phyloP scores from a whole-genome alignment of 2,888 invertebrate genomes.

The Drosophila cognata region DNA sequence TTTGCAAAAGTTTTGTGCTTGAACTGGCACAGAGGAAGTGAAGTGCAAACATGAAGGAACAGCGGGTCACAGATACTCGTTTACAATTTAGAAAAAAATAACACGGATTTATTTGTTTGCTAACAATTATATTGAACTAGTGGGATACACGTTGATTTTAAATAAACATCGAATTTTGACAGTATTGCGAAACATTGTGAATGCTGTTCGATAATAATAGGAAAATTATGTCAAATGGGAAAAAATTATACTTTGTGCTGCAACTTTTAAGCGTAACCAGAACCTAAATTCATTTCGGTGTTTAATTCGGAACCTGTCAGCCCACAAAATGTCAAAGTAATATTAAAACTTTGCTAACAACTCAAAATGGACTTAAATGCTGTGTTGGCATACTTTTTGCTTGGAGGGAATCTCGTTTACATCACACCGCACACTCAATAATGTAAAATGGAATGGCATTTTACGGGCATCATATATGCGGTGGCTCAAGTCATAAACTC shows the following conservation, averaged over 20 bases:
- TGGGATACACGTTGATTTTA: slow-evolving; percentile 2
- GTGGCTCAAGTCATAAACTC: slow-evolving; percentile 40
- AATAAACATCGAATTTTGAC: slow-evolving; percentile 4
- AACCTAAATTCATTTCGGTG: not conserved
- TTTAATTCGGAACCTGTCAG: not conserved
- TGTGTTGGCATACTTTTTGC: not conserved
- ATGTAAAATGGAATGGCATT: slow-evolving; percentile 1
- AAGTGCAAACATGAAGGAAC: not conserved
- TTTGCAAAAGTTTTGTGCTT: slow-evolving; percentile 70
- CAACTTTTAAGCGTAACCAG: not conserved
- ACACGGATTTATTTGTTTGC: slow-evolving; percentile 36
- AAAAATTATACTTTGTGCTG: not conserved
- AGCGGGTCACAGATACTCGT: not conserved
- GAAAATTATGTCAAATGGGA: not conserved
- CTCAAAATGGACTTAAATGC: not conserved
- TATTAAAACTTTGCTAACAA: not conserved
- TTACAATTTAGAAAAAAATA: slow-evolving; percentile 13
- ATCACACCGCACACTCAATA: not conserved
- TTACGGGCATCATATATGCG: slow-evolving; percentile 14
- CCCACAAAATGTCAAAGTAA: not conserved
- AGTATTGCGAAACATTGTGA: not conserved
- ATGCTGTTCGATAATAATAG: not conserved
- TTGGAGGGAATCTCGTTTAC: not conserved
- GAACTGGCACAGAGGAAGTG: slow-evolving; percentile 16
- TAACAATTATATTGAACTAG: slow-evolving; percentile 26